A percentile compares a stretch with the other conserved stretches of the same genome.
Conservation (phyloP, 2,888 invertebrate species). For the Tinea trinotella region DNA sequence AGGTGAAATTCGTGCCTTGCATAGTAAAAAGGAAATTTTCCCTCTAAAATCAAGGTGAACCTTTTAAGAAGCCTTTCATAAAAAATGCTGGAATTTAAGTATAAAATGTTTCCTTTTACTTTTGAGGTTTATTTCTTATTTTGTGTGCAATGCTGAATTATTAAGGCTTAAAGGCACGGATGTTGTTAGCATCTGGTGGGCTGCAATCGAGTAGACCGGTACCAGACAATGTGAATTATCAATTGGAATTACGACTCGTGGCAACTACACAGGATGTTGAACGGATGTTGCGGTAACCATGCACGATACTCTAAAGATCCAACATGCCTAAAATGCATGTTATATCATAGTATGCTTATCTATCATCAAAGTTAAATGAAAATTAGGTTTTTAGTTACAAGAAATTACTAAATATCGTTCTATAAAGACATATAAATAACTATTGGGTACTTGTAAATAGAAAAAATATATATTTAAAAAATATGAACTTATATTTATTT, state of each 20-base stretch:
- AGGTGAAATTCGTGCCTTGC: slow-evolving; percentile 17
- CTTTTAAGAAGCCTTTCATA: slow-evolving; percentile 3
- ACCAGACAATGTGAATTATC: slow-evolving; percentile 40
- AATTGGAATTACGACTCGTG: slow-evolving; percentile 28
- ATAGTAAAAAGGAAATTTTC: slow-evolving; percentile 9
- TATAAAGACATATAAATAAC: too few relatives aligned
- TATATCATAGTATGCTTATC: too few relatives aligned
- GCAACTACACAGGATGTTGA: slow-evolving; percentile 22
- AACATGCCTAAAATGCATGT: neutral
- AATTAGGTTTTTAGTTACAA: too few relatives aligned
- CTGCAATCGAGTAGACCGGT: slow-evolving; percentile 13
- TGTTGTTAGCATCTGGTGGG: slow-evolving; percentile 19
- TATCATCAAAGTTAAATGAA: too few relatives aligned
- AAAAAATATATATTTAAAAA: too few relatives aligned
- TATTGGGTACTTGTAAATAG: too few relatives aligned
- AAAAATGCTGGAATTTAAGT: slow-evolving; percentile 1
- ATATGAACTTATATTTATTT: neutral
- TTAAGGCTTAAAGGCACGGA: slow-evolving; percentile 19
- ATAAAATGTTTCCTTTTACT: neutral
- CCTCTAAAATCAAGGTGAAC: neutral
- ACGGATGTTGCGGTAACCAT: slow-evolving; percentile 35
- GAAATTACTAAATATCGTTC: too few relatives aligned
- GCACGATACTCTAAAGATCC: slow-evolving; percentile 28
- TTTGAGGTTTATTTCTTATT: neutral
- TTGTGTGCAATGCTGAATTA: slow-evolving; percentile 15